phyloP scores from a whole-genome alignment of 1,140 invertebrate species.

The Pogonomyrmex barbatus region DNA sequence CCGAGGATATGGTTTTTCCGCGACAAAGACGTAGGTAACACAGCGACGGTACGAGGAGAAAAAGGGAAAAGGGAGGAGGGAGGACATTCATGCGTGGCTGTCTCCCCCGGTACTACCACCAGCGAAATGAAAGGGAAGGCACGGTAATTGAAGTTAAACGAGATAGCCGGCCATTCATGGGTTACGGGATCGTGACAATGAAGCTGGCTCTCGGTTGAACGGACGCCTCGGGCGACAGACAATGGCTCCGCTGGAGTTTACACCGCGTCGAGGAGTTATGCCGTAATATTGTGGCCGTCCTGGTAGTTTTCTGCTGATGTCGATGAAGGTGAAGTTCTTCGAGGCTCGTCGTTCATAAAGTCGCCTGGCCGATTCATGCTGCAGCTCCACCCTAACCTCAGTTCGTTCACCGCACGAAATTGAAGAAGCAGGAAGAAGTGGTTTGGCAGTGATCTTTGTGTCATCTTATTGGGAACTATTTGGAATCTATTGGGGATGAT shows the following conservation, averaged over 20 bases:
- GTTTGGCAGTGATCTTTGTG: background rate
- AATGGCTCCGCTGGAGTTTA: conserved; percentile 80
- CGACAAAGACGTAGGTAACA: conserved; percentile 70
- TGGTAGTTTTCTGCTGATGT: conserved; percentile 65
- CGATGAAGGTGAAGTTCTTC: conserved; percentile 30
- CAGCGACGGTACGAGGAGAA: conserved; percentile 46
- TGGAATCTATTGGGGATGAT: background rate
- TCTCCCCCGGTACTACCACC: conserved; percentile 40
- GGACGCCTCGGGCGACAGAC: conserved; percentile 77
- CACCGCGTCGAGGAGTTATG: conserved; percentile 72
- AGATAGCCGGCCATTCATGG: conserved; percentile 81
- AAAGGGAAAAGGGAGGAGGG: conserved; percentile 63
- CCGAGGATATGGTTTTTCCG: conserved; percentile 75
- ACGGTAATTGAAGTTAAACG: conserved; percentile 83
- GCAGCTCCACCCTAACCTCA: conserved; percentile 15
- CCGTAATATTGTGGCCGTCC: conserved; percentile 61
- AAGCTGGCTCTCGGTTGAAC: conserved; percentile 75
- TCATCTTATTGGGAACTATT: background rate
- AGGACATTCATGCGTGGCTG: conserved; percentile 47
- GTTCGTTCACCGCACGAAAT: conserved; percentile 3
- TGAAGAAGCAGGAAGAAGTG: background rate
- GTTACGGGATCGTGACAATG: conserved; percentile 78
- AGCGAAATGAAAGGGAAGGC: conserved; percentile 73
- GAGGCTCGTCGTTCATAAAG: conserved; percentile 59
- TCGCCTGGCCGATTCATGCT: conserved; percentile 31